phyloP scores from a whole-genome alignment of 2,888 invertebrate genomes.

The Apamea epomidion region DNA sequence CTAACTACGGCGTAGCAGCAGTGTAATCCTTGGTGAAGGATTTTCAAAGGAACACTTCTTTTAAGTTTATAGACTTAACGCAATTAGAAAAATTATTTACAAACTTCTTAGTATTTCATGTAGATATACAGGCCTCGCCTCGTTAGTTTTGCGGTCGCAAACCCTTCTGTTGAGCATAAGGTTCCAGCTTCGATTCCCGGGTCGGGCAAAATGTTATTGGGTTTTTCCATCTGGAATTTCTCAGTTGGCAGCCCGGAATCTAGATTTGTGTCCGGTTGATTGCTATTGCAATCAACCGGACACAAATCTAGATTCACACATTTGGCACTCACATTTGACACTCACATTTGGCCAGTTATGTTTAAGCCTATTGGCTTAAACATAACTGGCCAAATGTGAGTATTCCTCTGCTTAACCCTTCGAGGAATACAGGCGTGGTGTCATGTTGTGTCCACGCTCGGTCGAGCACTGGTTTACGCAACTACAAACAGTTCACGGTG shows the following conservation, averaged over 20 bases:
- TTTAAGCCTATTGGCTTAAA: no score
- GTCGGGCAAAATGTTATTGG: no score
- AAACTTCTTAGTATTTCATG: neutral
- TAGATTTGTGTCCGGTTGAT: neutral
- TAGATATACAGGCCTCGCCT: neutral
- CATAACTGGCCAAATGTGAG: neutral
- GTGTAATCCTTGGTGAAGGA: neutral
- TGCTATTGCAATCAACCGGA: no score
- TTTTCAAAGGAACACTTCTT: neutral
- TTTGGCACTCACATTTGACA: no score
- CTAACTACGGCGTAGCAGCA: constrained; percentile 30
- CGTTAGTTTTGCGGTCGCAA: neutral
- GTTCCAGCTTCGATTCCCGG: no score
- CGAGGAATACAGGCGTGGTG: neutral
- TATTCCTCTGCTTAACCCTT: neutral
- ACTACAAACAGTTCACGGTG: neutral
- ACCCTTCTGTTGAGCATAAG: no score
- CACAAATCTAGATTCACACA: no score
- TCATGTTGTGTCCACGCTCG: neutral
- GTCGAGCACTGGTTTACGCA: neutral
- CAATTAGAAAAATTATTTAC: neutral
- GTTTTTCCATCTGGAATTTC: no score
- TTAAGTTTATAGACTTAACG: neutral
- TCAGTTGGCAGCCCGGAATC: neutral
- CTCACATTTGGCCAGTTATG: no score